phyloP scores from a whole-genome alignment of 2,113 vertebrate species.

The Pseudopodoces humilis region DNA sequence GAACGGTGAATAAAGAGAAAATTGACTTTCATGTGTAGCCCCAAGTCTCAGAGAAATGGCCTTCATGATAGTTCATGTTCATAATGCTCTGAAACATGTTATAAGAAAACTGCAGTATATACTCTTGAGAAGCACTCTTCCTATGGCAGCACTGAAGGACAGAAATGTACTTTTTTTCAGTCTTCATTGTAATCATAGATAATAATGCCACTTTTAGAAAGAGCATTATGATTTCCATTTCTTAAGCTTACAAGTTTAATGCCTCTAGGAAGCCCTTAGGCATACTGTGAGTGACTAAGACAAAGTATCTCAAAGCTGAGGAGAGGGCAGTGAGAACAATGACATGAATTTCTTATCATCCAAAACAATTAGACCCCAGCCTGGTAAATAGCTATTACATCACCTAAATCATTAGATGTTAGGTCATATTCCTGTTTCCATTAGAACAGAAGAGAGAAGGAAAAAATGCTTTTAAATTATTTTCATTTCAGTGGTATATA shows the following conservation, averaged over 20 bases:
- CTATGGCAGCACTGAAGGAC: neutral
- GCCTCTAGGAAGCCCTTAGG: neutral
- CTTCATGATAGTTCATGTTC: neutral
- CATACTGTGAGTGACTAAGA: neutral
- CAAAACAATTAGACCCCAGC: neutral
- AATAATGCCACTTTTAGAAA: neutral
- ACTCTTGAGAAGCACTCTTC: neutral
- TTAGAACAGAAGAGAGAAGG: neutral
- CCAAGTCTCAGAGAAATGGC: neutral
- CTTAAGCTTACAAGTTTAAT: neutral
- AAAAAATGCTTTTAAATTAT: neutral
- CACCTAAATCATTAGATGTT: neutral
- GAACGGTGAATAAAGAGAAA: neutral
- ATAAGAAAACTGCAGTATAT: neutral
- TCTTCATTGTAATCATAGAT: neutral
- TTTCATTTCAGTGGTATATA: neutral
- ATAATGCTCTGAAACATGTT: neutral
- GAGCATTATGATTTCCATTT: neutral
- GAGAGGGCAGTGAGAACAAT: neutral
- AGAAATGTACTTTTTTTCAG: neutral
- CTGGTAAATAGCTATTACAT: neutral
- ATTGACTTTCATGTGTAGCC: neutral
- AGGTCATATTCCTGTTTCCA: neutral
- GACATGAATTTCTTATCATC: neutral
- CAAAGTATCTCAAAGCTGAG: neutral